Conservation (phyloP, 1,140 invertebrate species). For the Pygmarrhopalites habei region DNA sequence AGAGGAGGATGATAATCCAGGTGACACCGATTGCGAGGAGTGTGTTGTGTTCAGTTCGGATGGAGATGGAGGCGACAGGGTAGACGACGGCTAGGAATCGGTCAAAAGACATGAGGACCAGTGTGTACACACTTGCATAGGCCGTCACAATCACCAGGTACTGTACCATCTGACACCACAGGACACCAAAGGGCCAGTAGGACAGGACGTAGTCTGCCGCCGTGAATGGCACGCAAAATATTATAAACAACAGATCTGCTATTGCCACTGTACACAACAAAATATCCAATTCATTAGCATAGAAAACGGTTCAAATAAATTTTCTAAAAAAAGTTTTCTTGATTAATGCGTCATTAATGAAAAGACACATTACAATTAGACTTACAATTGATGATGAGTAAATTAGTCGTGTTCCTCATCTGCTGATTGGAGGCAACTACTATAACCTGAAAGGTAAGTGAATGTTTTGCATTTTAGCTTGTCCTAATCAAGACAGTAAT, state of each 20-base stretch:
- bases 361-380: too few relatives aligned
- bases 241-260: conserved; percentile 87
- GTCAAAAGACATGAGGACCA: conserved; percentile 92
- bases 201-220: conserved; percentile 78
- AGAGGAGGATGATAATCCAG: conserved; percentile 72
- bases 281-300: conserved; percentile 1
- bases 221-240: conserved; percentile 92
- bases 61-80: conserved; percentile 81
- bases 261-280: too few relatives aligned
- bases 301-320: too few relatives aligned
- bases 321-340: too few relatives aligned
- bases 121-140: conserved; percentile 85
- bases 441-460: too few relatives aligned
- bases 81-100: conserved; percentile 91
- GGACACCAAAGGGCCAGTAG: conserved; percentile 82
- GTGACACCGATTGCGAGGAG: conserved; percentile 64
- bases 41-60: conserved; percentile 78
- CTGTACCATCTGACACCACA: conserved; percentile 81
- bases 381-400: conserved; percentile 82
- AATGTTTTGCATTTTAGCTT: too few relatives aligned
- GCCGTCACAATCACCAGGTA: conserved; percentile 81
- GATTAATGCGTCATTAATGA: too few relatives aligned
- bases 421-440: conserved; percentile 67
- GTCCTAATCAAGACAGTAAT: too few relatives aligned
- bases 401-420: conserved; percentile 88